These are phyloP conservation scores for Stomatorhinus walkeri DNA, from an alignment of 2,797 vertebrate genomes.

Conservation along the genomic window DNA sequence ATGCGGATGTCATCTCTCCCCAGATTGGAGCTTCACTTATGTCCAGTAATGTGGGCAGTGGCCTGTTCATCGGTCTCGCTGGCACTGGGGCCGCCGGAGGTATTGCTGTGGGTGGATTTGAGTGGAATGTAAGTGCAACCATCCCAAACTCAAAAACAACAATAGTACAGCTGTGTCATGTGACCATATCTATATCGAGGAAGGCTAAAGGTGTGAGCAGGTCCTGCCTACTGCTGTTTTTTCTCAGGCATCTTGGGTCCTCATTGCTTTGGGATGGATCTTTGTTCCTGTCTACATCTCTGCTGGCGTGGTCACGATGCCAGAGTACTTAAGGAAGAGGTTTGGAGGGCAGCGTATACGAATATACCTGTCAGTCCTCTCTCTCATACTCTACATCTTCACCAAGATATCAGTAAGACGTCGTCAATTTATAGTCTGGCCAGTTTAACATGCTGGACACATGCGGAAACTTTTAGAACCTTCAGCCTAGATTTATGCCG, in stretches of 20 bases:
- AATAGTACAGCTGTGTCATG: too few relatives aligned
- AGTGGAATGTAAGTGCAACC: slow-evolving; percentile 76
- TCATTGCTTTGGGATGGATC: slow-evolving; percentile 87
- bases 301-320: slow-evolving; percentile 86
- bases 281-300: slow-evolving; percentile 88
- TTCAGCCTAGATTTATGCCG: not conserved
- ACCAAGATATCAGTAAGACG: slow-evolving; percentile 86
- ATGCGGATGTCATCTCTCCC: slow-evolving; percentile 17
- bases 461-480: not conserved
- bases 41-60: slow-evolving; percentile 93
- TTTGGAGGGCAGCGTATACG: slow-evolving; percentile 89
- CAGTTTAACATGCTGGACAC: not conserved
- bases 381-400: slow-evolving; percentile 86
- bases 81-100: slow-evolving; percentile 87
- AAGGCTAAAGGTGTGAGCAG: not conserved
- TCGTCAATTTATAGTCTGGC: not conserved
- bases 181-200: not conserved
- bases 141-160: not conserved
- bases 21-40: slow-evolving; percentile 94
- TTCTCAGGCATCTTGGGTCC: slow-evolving; percentile 77
- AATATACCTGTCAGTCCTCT: slow-evolving; percentile 82
- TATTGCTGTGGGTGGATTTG: slow-evolving; percentile 85
- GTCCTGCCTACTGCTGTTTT: not conserved
- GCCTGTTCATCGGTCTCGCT: slow-evolving; percentile 81
- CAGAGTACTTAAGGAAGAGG: slow-evolving; percentile 83